Evolutionary conservation across 2,113 vertebrate genomes (phyloP).

Genomic region (Thalassarche chlororhynchos): DNA sequence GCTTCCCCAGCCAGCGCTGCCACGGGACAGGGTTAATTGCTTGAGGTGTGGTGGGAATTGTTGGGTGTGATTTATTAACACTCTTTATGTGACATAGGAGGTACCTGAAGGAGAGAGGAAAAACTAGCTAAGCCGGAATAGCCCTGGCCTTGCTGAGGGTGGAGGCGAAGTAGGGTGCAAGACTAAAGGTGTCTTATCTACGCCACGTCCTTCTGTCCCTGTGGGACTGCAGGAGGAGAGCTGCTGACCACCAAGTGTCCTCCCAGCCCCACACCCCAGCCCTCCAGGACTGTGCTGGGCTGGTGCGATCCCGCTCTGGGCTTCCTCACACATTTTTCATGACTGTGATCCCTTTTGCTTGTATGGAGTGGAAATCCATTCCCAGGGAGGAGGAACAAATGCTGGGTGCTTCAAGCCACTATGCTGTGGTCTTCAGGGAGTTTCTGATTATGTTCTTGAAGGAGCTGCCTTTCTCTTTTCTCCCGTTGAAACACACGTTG

Average conservation of each 20-base stretch:
- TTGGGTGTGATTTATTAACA: background rate
- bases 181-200: background rate
- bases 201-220: background rate
- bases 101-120: background rate
- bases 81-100: background rate
- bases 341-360: background rate
- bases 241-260: background rate
- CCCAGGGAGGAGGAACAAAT: background rate
- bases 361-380: background rate
- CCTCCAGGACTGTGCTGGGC: background rate
- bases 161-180: background rate
- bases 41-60: background rate
- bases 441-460: background rate
- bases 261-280: background rate
- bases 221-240: background rate
- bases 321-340: background rate
- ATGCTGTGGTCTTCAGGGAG: background rate
- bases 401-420: background rate
- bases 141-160: background rate
- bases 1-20: background rate
- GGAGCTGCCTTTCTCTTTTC: background rate
- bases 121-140: background rate
- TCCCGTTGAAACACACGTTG: accelerated
- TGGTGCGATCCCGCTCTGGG: background rate
- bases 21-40: background rate